A percentile compares a stretch with the other conserved stretches of the same genome.
phyloP scores from a whole-genome alignment of 92 coral and sea anemone species.

The Desmophyllum pertusum region DNA sequence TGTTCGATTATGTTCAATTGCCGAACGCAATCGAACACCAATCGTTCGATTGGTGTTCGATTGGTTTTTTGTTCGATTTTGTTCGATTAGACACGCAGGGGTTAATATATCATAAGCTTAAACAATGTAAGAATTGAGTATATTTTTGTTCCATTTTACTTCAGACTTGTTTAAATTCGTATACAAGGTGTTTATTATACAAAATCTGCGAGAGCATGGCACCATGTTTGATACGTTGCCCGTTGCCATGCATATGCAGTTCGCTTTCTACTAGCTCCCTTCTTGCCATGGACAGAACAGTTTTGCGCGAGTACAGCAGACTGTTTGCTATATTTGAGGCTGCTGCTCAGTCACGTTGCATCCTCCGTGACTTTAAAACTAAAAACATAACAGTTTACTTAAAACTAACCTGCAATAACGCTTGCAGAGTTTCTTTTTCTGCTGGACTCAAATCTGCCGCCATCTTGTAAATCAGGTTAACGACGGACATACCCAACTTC shows the following conservation, averaged over 20 bases:
- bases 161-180: background rate
- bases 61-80: too few species aligned
- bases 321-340: background rate
- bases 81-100: too few species aligned
- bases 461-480: conserved; percentile 59
- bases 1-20: too few species aligned
- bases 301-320: background rate
- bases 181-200: background rate
- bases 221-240: background rate
- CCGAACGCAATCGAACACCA: too few species aligned
- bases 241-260: background rate
- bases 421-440: conserved; percentile 68
- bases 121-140: too few species aligned
- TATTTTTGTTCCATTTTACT: background rate
- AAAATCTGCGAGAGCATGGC: background rate
- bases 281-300: background rate
- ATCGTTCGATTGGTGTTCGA: too few species aligned
- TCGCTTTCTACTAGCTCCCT: background rate
- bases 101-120: too few species aligned
- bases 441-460: conserved; percentile 97
- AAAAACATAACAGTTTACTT: background rate
- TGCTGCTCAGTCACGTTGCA: background rate
- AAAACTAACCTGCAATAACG: conserved; percentile 75
- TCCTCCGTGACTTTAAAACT: background rate
- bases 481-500: background rate